phyloP scores from a whole-genome alignment of 2,888 invertebrate genomes.

The Epistrophella euchroma region DNA sequence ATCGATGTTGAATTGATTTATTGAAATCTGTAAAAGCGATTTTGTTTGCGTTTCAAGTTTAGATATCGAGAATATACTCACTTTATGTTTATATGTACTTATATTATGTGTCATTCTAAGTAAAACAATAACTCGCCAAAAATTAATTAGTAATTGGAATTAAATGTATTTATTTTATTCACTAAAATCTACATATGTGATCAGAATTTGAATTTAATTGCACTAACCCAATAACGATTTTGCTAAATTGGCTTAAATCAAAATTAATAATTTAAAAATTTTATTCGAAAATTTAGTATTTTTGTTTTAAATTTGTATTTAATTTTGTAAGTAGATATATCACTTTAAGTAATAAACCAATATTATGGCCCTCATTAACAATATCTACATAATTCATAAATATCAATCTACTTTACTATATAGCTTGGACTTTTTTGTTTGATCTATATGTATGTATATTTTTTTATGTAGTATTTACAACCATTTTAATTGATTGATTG shows the following conservation, averaged over 20 bases:
- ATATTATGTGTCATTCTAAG: background rate
- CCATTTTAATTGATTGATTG: conserved; percentile 53
- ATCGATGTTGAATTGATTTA: too few relatives aligned
- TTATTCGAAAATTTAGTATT: conserved; percentile 43
- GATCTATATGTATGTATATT: background rate
- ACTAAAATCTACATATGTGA: conserved; percentile 65
- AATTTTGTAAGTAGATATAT: conserved; percentile 33
- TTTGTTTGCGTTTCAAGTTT: too few relatives aligned
- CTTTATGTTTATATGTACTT: too few relatives aligned
- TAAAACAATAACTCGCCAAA: background rate
- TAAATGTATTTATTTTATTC: conserved; percentile 62
- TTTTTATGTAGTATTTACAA: conserved; percentile 32
- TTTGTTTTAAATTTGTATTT: conserved; percentile 10
- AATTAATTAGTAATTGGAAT: conserved; percentile 27
- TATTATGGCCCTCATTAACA: conserved; percentile 25
- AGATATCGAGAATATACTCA: too few relatives aligned
- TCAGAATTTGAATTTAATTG: conserved; percentile 46
- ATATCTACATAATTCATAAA: conserved; percentile 38
- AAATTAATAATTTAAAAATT: conserved; percentile 40
- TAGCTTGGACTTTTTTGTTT: conserved; percentile 50
- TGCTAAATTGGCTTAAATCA: conserved; percentile 42
- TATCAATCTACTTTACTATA: conserved; percentile 21
- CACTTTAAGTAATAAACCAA: conserved; percentile 28
- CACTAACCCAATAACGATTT: conserved; percentile 36
- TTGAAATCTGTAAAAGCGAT: too few relatives aligned